These are phyloP conservation scores for Antennarius maculatus DNA, from an alignment of 2,797 vertebrate species.

Conservation along the genomic window DNA sequence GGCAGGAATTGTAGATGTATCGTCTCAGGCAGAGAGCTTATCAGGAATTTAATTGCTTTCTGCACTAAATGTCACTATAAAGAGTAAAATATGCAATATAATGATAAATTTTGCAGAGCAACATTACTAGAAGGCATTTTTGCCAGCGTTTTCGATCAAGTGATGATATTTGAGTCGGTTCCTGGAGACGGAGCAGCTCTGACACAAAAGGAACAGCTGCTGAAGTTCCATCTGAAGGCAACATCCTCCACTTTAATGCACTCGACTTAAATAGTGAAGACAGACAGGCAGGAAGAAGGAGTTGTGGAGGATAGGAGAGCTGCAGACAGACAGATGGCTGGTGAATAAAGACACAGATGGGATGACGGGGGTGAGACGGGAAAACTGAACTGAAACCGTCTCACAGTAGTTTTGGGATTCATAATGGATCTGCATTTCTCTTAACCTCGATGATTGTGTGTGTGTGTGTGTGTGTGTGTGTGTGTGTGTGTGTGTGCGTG, in stretches of 20 bases:
- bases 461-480: no score
- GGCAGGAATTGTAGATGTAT: no score
- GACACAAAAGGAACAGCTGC: slow-evolving; percentile 55
- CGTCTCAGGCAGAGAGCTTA: not conserved
- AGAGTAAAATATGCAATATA: not conserved
- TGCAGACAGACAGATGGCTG: slow-evolving; percentile 52
- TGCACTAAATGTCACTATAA: not conserved
- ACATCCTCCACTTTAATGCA: slow-evolving; percentile 45
- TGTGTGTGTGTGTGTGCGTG: no score
- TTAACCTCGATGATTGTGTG: slow-evolving; percentile 39
- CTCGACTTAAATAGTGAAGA: slow-evolving; percentile 37
- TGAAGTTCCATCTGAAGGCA: slow-evolving; percentile 44
- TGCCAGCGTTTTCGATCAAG: not conserved
- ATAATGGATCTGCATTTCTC: no score
- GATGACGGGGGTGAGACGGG: no score
- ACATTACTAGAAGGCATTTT: not conserved
- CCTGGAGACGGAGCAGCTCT: slow-evolving; percentile 36
- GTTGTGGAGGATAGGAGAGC: slow-evolving; percentile 22
- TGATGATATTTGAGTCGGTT: slow-evolving; percentile 5
- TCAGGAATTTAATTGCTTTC: not conserved
- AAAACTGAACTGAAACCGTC: no score
- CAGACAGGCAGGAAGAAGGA: slow-evolving; percentile 29
- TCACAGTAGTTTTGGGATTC: no score
- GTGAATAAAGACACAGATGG: not conserved
- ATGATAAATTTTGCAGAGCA: not conserved